Conservation (phyloP, 2,888 invertebrate genomes). For the Entomobrya multifasciata region DNA sequence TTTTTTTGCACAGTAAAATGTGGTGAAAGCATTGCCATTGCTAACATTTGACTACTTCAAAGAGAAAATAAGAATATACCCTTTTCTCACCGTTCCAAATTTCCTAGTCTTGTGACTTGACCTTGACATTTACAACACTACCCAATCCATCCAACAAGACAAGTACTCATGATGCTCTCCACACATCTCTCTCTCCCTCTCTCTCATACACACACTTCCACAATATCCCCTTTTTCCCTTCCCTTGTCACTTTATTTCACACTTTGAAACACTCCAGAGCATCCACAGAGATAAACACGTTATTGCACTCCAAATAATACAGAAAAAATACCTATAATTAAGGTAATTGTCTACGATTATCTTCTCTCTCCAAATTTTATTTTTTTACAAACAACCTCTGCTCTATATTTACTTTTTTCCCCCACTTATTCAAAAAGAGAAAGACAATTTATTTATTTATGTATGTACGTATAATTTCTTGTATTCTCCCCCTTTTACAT, state of each 20-base stretch:
- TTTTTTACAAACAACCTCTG: not conserved
- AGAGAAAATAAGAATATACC: too few species aligned
- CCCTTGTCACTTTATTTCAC: too few species aligned
- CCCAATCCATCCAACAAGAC: too few species aligned
- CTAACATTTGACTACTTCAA: not conserved
- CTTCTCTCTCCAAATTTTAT: too few species aligned
- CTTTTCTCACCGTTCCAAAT: not conserved
- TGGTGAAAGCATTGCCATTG: not conserved
- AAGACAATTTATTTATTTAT: too few species aligned
- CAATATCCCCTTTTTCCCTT: not conserved
- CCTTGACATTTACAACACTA: constrained; percentile 24
- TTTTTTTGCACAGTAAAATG: not conserved
- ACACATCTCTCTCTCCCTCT: not conserved
- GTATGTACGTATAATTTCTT: too few species aligned
- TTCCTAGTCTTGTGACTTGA: not conserved
- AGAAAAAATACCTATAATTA: not conserved
- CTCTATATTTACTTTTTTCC: too few species aligned
- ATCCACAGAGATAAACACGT: not conserved
- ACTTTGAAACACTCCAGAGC: too few species aligned
- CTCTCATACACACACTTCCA: not conserved
- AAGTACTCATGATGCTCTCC: too few species aligned
- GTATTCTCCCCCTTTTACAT: too few species aligned
- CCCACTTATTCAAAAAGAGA: too few species aligned
- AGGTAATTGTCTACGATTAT: too few species aligned
- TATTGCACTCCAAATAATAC: not conserved